Evolutionary conservation across 2,888 invertebrate species (phyloP), one percentile per base, ranked within the genome.

Genomic region (Eueremaeus valkanovi): DNA sequence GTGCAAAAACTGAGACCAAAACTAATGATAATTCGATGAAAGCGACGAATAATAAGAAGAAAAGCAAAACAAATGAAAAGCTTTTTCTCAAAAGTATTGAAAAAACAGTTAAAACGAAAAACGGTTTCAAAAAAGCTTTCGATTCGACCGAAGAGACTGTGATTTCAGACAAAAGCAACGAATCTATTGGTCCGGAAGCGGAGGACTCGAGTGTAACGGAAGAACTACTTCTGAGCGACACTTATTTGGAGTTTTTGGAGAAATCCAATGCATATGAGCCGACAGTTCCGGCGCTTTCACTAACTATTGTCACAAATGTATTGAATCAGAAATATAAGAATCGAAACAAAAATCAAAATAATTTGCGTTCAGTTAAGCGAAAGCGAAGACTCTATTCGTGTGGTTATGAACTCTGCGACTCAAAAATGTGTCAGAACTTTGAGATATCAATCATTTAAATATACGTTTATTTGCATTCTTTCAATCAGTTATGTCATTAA

Each of bases 331-430:
- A 18, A 13, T 13, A 18, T 2, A 45, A 45, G 18, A 45, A n/a
- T n/a, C 18, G 21, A 21, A 27, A 18, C 24, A 58, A 29, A 58
- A 58, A 31, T 58, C 9, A 9, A 24, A 58, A 58, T 8, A 58
- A 29, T 27, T 58, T 29, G n/a, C 6, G 27, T 16, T 29, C 31
- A 55, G 9, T 58, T 18, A 29, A 29, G 18, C 3, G 27, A 21
- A 58, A 31, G 16, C 27, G 33, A 33, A 63, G 18, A 36, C 33
- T 63, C 8, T 63, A 63, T 63, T 63, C 63, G 18, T 63, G 63
- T 63, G 63, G 63, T 63, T 63, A 36, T 18, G 63, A 63, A 29
- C 33, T n/a, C 27, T 63, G 63, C 33, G 63, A 63, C n/a, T 63
- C 63, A 3, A 33, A 63, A 33, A 33, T n/a, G 33, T 63, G 63